Evolutionary conservation across 2,797 vertebrate genomes (phyloP), one percentile per base, ranked within the genome.

Genomic region (Lophotriccus pileatus): DNA sequence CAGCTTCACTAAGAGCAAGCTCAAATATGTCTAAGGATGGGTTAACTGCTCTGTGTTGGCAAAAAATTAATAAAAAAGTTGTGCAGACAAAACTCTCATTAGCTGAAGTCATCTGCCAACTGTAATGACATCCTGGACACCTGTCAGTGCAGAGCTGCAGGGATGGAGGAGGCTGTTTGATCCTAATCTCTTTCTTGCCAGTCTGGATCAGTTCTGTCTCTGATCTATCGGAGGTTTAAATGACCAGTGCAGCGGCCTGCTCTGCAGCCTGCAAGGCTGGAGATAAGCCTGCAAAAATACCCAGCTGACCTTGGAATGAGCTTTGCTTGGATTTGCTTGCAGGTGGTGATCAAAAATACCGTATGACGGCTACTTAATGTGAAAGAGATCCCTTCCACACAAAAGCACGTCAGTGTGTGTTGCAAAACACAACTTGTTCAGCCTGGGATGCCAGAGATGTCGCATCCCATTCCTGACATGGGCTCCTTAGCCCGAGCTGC

Each of bases 241-340:
- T 79, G 94, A 82, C 62, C 85, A 69, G 56, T 3, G 5, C 1
- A 7, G 34, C 34, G 55, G 84, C 70, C 72, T 6, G 4, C 30
- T 83, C 70, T 56, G 68, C 78, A 90, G 90, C 78, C 91, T 73
- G 66, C 32, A 66, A 84, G 91, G 80, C 94, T 88, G 69, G 80
- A 86, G 85, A 93, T 92, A 96, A 94, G 73, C 95, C 89, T 92
- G 82, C 77, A 95, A 78, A 95, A 96, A 97, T 97, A 93, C 89
- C 76, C 96, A 96, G 95, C 95, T 96, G 95, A 96, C 95, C 94
- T 86, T 94, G 92, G 93, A 95, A 96, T 92, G 91, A 96, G 94
- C 89, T 93, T 70, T 73, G 76, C 92, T 62, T 83, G 77, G 79
- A 84, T 84, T 96, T 93, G 92, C 87, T 74, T 91, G 55, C 89